Base-by-base conservation (phyloP, 2,113 vertebrate species). In the Aramus guarauna region DNA sequence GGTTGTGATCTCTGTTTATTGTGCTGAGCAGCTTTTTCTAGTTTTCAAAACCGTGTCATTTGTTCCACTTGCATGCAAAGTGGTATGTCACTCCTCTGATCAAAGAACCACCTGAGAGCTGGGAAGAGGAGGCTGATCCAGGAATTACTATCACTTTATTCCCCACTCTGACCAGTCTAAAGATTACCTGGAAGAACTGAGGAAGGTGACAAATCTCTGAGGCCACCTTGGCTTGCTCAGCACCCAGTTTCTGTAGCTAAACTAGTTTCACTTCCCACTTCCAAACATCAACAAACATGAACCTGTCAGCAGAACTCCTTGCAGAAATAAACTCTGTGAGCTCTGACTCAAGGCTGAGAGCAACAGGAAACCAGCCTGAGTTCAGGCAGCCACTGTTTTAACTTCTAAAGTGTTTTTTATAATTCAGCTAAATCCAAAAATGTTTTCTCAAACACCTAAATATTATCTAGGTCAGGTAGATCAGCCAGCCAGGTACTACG, bases 191-290 rank as follows among this genome's bases (percentile, higher is more conserved):
- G 62, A 88, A 94, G 81, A 41, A 29, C 59, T 36, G 47, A 67
- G 71, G 60, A 77, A 66, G 72, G 41, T 60, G 43, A 90, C 63
- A 69, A 69, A 80, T 9, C 15, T 21, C 59, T 6, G 45, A 66
- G 55, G 73, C 37, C 8, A 2, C 30, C 29, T 22, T 22, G 63
- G 50, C 68, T 82, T 30, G n/a, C 30, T 50, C n/a, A 50, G 75
- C 47, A 22, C 36, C 20, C 30, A 22, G 92, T 85, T 94, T 92
- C 95, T 74, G 67, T 24, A 88, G 37, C 75, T 92, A 67, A 83
- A 72, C 50, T 32, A 52, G 85, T 95, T 97, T 96, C 92, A 79
- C 82, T 64, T 90, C 88, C 90, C 45, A 64, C 50, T 79, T 60
- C 67, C 71, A 79, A 85, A 68, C 0, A 14, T 68, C 74, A 91